phyloP scores from a whole-genome alignment of 2,888 invertebrate species.

The Antitype chi region DNA sequence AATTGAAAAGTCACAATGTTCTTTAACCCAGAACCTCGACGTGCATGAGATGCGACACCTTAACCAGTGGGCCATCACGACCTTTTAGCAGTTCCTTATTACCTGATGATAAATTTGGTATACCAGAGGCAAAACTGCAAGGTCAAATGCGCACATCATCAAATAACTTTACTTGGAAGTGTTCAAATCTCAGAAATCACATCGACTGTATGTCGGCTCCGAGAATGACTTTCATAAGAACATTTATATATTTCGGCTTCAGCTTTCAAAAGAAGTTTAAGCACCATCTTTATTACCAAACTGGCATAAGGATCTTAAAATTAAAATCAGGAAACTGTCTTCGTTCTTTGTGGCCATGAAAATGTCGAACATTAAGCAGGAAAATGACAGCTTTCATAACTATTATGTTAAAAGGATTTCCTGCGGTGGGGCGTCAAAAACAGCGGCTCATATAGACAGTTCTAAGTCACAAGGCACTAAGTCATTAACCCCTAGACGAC shows the following conservation, averaged over 20 bases:
- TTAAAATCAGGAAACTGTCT: constrained; percentile 22
- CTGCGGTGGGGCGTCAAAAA: constrained; percentile 47
- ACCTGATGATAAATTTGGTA: no score
- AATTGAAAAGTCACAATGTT: no score
- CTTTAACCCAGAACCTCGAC: no score
- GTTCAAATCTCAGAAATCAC: neutral
- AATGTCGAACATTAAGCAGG: constrained; percentile 14
- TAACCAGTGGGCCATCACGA: no score
- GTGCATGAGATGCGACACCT: no score
- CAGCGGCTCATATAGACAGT: constrained; percentile 25
- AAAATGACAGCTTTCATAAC: constrained; percentile 26
- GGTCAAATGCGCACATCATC: no score
- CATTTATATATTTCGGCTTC: neutral
- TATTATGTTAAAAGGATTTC: constrained; percentile 33
- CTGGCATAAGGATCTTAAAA: constrained; percentile 13
- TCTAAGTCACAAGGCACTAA: neutral
- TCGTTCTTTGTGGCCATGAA: constrained; percentile 15
- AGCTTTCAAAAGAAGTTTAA: neutral
- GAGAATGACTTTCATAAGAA: neutral
- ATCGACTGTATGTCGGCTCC: neutral
- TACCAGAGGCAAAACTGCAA: no score
- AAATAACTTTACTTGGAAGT: no score
- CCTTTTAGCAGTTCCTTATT: no score
- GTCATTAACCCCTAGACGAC: constrained; percentile 29
- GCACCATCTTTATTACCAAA: neutral